Percentiles rank a stretch among this genome's conserved stretches.
Evolutionary conservation across 2,113 vertebrate genomes (phyloP).

Genomic region (Alces alces): DNA sequence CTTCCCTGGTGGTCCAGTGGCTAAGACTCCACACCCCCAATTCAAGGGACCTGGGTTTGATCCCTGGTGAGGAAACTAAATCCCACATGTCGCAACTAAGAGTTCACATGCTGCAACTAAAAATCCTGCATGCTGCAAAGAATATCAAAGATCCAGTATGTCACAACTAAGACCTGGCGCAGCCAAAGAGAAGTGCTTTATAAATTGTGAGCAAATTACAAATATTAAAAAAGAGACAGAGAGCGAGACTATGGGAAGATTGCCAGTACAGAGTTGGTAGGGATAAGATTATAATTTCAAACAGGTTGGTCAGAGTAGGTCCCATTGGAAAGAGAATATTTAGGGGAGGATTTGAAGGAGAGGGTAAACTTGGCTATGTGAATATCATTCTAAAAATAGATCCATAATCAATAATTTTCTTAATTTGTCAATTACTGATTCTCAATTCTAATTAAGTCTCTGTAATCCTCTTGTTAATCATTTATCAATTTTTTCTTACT

Average conservation of each 20-base stretch:
- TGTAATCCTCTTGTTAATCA: not conserved
- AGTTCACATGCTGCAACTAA: not conserved
- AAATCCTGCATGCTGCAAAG: not conserved
- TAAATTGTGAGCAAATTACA: not conserved
- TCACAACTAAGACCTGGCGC: not conserved
- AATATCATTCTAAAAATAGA: not conserved
- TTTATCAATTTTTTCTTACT: not conserved
- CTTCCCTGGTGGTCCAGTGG: not conserved
- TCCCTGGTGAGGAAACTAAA: not conserved
- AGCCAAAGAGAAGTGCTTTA: not conserved
- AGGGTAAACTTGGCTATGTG: not conserved
- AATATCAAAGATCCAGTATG: not conserved
- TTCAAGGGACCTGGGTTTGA: not conserved
- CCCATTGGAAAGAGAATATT: not conserved
- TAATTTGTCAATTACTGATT: not conserved
- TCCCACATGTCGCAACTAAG: not conserved
- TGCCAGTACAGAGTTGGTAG: not conserved
- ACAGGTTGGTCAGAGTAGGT: not conserved
- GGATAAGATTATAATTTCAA: not conserved
- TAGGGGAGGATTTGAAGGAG: not conserved
- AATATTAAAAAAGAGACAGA: not conserved
- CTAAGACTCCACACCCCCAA: not conserved
- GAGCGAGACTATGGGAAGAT: not conserved
- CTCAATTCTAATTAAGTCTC: not conserved
- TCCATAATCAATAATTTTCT: not conserved